A percentile compares a stretch with the other conserved stretches of the same genome.
Conservation (phyloP, 1,140 invertebrate species). For the Cherax destructor region DNA sequence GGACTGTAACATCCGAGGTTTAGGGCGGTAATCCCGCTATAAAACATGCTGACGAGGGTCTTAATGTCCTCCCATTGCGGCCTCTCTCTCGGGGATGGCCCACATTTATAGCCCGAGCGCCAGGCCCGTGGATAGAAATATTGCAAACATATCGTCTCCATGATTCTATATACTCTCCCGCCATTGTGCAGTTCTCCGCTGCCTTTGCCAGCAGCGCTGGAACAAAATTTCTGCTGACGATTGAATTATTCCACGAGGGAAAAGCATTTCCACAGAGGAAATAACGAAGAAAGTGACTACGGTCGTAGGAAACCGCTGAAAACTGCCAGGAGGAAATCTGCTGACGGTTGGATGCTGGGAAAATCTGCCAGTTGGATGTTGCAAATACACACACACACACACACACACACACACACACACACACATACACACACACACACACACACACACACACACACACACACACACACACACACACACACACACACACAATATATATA, state of each 20-base stretch:
- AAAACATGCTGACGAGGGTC: conserved; percentile 2
- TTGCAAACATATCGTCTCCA: neutral
- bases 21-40: conserved; percentile 2
- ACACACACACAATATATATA: too few relatives aligned
- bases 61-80: neutral
- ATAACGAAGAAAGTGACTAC: too few relatives aligned
- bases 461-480: too few relatives aligned
- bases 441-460: too few relatives aligned
- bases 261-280: too few relatives aligned
- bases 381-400: too few relatives aligned
- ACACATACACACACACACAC: too few relatives aligned
- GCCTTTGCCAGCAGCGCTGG: neutral
- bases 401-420: too few relatives aligned
- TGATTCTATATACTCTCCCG: neutral
- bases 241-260: neutral
- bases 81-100: neutral
- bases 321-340: too few relatives aligned
- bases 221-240: neutral
- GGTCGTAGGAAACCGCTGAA: too few relatives aligned
- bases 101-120: neutral
- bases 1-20: conserved; percentile 2
- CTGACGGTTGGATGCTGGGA: too few relatives aligned
- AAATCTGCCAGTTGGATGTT: too few relatives aligned
- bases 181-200: neutral
- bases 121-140: neutral